Base-by-base conservation (phyloP, 2,888 invertebrate genomes). In the Oxyteleia sp. region DNA sequence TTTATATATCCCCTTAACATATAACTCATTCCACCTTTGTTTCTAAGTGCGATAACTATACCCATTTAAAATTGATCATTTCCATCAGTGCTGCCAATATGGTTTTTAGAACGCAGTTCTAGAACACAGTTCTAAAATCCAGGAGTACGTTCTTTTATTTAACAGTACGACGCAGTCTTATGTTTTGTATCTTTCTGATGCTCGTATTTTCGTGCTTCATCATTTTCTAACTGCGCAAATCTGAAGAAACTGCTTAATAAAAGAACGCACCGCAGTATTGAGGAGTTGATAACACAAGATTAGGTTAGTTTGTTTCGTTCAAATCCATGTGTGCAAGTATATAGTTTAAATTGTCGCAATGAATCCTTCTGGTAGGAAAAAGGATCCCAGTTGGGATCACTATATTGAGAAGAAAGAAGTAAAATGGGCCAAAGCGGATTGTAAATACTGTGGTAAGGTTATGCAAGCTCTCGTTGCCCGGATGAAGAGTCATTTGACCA, bases 321-420 rank as follows among this genome's bases (percentile, higher is more conserved):
- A 26, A 23, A 1, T 51, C 13, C 26, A 7, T 32, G 8, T 32
- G 26, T n/a, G 49, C 23, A 26, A 26, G 1, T 16, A 16, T 26
- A 51, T 32, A 57, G 13, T 53, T 53, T 16, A 16, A 53, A 53
- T 18, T 38, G 57, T 7, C 32, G 32, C 4, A 47, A 55, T 55
- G 55, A 55, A 35, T 55, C n/a, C 51, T 51, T 35, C 13, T 18
- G 55, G 55, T 18, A 55, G 55, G 18, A 55, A 55, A 55, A 55
- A 15, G 26, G 55, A 55, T 55, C 16, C 32, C 7, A 35, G 32
- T 35, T 55, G 35, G 57, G 41, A 57, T 10, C n/a, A 57, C 23
- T 57, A 16, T 38, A 20, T 41, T 11, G 57, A 57, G 38, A 57
- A 11, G 1, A 20, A 57, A 57, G 57, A 13, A 1, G 41, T 13